Evolutionary conservation across 2,888 invertebrate species (phyloP), one percentile per base, ranked within the genome.

Genomic region (Synergus umbraculus): DNA sequence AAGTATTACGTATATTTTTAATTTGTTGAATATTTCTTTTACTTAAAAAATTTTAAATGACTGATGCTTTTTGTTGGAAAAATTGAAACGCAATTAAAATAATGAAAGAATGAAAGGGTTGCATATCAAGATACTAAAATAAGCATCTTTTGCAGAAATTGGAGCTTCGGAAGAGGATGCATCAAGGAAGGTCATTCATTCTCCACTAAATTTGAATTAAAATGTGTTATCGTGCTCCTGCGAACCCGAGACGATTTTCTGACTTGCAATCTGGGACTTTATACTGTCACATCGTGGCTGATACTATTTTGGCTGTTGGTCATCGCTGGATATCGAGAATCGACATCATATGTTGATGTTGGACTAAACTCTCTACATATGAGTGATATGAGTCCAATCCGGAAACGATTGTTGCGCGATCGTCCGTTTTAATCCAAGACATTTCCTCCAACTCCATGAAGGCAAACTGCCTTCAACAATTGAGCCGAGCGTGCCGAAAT

Each of bases 401-500:
- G 54, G 73, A 73, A 54, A 73, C 9, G 69, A 49, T 73, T 73
- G 73, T 54, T 73, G 37, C 37, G 37, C 37, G 54, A 73, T 15
- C 54, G 37, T 54, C 54, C 29, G 54, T 54, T 73, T 73, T 49
- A 73, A 37, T 49, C 15, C 8, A 73, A 54, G 49, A 15, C 13
- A 18, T 22, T 44, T 10, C 44, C 18, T 22, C 46, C n/a, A 18
- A 15, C 13, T 46, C 46, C 13, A 13, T 49, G 1, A 63, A 63
- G 46, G 78, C 54, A 76, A 78, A 80, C 58, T 65, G 78, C n/a
- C 77, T 13, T 79, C 80, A 82, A 85, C 78, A 81, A 82, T 82
- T 79, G 80, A 79, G 78, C n/a, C 80, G 81, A 80, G 80, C 84
- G 85, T 84, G 85, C 85, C 81, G 78, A 82, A 83, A 83, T 83